Conservation (phyloP, 1,140 invertebrate species). For the Temnothorax nylanderi region DNA sequence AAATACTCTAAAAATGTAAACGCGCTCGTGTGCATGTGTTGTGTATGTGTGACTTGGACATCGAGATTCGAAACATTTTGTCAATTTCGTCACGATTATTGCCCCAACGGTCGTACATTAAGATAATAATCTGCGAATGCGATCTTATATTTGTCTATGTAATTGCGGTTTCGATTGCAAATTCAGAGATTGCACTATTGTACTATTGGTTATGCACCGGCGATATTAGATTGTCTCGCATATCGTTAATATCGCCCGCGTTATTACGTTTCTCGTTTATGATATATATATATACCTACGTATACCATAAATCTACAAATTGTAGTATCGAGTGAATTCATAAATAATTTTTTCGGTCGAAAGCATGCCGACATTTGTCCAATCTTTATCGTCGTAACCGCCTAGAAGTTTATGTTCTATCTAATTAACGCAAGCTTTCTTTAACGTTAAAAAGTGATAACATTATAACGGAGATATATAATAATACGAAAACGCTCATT, state of each 20-base stretch:
- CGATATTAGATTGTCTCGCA: conserved; percentile 3
- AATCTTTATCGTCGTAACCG: conserved; percentile 30
- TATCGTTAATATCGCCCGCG: conserved; percentile 23
- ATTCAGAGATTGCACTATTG: conserved; percentile 7
- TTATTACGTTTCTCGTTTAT: neutral
- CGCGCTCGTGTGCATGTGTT: conserved; percentile 48
- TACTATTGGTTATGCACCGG: neutral
- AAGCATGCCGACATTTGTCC: neutral
- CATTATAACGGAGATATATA: neutral
- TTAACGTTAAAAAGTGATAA: conserved; percentile 22
- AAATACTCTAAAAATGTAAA: conserved; percentile 75
- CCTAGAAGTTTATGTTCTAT: neutral
- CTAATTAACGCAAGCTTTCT: neutral
- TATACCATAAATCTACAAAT: neutral
- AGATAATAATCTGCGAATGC: neutral
- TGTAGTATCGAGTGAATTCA: neutral
- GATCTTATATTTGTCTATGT: neutral
- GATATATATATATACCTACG: neutral
- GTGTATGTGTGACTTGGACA: conserved; percentile 72
- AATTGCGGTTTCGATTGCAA: neutral
- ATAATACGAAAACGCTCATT: conserved; percentile 34
- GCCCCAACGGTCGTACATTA: neutral
- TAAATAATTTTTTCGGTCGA: neutral
- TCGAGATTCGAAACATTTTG: conserved; percentile 54
- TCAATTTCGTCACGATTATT: conserved; percentile 15